phyloP scores from a whole-genome alignment of 2,797 vertebrate species.

The Gymnocypris eckloni region DNA sequence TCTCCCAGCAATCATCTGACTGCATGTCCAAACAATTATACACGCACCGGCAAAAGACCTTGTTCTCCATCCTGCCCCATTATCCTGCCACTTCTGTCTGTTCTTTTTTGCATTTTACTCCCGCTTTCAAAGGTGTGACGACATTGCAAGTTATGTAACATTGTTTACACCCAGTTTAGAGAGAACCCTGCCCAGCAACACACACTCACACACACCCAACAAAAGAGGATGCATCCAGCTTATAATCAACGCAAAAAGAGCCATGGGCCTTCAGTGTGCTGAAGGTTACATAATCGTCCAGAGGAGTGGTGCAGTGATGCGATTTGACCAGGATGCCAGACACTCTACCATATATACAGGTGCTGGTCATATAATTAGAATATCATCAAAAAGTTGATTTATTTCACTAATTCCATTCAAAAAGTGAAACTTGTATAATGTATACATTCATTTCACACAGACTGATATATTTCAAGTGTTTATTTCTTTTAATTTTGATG shows the following conservation, averaged over 20 bases:
- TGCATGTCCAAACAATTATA: slow-evolving; percentile 14
- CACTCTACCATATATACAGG: slow-evolving; percentile 1
- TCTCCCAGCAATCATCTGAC: slow-evolving; percentile 1
- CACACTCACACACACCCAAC: slow-evolving; percentile 56
- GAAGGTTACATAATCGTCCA: slow-evolving; percentile 71
- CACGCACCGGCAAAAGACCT: slow-evolving; percentile 26
- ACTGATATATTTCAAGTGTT: no score
- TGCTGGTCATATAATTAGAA: no score
- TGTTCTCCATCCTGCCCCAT: slow-evolving; percentile 28
- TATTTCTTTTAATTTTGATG: no score
- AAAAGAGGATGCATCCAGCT: slow-evolving; percentile 65
- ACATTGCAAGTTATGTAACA: slow-evolving; percentile 73
- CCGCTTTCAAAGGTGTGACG: slow-evolving; percentile 66
- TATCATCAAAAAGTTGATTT: no score
- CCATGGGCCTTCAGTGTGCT: slow-evolving; percentile 46
- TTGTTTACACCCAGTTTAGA: slow-evolving; percentile 76
- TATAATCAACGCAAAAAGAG: slow-evolving; percentile 54
- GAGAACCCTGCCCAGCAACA: slow-evolving; percentile 76
- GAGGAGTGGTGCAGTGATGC: slow-evolving; percentile 69
- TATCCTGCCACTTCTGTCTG: slow-evolving; percentile 3
- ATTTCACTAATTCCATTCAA: no score
- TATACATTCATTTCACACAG: no score
- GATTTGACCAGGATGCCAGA: slow-evolving; percentile 59
- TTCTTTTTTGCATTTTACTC: slow-evolving; percentile 43
- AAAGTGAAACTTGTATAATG: no score